Percentiles rank a stretch among this genome's conserved stretches.
Evolutionary conservation across 2,888 invertebrate genomes (phyloP).

Genomic region (Trypoxylon attenuatum): DNA sequence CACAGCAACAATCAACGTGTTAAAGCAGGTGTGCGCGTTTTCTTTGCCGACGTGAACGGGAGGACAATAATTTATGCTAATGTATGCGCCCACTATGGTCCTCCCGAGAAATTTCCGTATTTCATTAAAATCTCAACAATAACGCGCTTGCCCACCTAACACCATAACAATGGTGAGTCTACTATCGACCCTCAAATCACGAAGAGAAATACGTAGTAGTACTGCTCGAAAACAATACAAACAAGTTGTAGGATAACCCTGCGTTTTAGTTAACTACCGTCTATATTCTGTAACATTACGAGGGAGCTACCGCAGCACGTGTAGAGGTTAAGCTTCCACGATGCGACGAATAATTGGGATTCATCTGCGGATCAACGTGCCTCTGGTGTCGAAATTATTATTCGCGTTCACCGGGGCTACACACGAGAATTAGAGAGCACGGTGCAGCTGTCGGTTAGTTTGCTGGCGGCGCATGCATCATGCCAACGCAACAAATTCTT

Average conservation of each 20-base stretch:
- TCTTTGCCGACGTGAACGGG: conserved; percentile 40
- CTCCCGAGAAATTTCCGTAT: conserved; percentile 40
- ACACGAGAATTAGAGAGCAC: background rate
- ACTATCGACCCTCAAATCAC: background rate
- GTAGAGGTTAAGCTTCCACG: too few species aligned
- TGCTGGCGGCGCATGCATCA: conserved; percentile 4
- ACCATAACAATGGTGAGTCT: conserved; percentile 11
- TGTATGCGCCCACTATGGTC: conserved; percentile 36
- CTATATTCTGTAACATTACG: too few species aligned
- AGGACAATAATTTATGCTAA: conserved; percentile 50
- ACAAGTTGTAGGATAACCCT: too few species aligned
- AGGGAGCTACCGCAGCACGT: too few species aligned
- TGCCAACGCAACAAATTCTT: conserved; percentile 11
- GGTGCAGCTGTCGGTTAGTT: background rate
- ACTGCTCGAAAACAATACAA: too few species aligned
- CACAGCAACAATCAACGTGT: too few species aligned
- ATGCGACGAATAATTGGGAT: background rate
- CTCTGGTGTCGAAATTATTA: conserved; percentile 11
- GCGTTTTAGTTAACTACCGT: too few species aligned
- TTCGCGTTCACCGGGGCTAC: too few species aligned
- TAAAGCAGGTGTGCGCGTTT: conserved; percentile 39
- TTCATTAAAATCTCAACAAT: conserved; percentile 40
- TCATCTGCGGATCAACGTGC: conserved; percentile 11
- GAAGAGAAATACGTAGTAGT: background rate
- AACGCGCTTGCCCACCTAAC: conserved; percentile 17